Conservation (phyloP, 2,888 invertebrate genomes). For the Ceraclea dissimilis region DNA sequence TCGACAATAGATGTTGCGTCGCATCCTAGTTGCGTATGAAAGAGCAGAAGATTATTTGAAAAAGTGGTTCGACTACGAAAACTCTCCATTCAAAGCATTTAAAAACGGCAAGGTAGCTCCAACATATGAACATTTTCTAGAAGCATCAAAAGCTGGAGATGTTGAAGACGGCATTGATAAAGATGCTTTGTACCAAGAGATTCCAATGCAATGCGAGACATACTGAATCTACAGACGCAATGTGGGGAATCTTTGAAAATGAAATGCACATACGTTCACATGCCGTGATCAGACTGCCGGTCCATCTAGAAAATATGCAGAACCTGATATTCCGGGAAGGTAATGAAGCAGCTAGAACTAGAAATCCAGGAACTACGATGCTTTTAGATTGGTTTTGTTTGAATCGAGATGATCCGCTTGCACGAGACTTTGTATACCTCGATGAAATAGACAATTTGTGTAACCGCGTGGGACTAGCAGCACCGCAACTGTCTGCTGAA, state of each 20-base stretch:
- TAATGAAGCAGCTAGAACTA: neutral
- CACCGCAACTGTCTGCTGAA: no score
- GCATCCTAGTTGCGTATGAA: neutral
- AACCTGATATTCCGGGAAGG: neutral
- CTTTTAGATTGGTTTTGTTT: neutral
- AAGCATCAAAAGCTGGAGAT: no score
- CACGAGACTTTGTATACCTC: neutral
- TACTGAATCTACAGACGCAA: neutral
- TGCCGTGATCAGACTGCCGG: neutral
- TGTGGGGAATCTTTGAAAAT: neutral
- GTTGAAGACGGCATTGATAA: no score
- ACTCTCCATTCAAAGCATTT: no score
- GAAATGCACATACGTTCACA: neutral
- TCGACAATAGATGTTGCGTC: neutral
- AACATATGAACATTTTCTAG: no score
- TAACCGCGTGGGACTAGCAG: no score
- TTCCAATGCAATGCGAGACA: neutral
- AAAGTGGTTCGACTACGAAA: no score
- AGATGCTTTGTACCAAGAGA: no score
- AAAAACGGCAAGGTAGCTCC: no score
- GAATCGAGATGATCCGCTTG: neutral
- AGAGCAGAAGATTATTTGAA: no score
- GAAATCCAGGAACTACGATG: neutral
- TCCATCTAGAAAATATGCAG: neutral
- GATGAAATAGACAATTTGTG: no score